Conservation (phyloP, 2,888 invertebrate species). For the Meghimatium bilineatum region DNA sequence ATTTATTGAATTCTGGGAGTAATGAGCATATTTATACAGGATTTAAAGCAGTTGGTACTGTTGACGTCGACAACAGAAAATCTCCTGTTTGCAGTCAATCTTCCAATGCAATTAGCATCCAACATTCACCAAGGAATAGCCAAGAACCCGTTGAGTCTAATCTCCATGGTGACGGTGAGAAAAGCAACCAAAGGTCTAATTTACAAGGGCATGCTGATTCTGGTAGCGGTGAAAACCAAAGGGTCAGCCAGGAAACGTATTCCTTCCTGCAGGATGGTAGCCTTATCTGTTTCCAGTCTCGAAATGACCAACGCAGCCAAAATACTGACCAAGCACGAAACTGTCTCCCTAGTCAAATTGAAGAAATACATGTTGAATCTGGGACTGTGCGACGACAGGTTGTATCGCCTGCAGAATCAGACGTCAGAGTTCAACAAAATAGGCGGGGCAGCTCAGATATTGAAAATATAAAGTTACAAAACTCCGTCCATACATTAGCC, state of each 20-base stretch:
- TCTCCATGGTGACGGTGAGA: background rate
- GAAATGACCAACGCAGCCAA: background rate
- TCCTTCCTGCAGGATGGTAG: background rate
- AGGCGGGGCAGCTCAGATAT: background rate
- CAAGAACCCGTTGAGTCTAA: constrained; percentile 12
- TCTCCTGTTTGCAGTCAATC: background rate
- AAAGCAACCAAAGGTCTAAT: background rate
- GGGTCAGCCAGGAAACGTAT: background rate
- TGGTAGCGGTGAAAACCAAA: background rate
- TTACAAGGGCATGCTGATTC: background rate
- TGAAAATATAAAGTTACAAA: constrained; percentile 2
- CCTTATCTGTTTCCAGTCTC: background rate
- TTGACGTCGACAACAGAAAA: background rate
- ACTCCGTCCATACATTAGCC: background rate
- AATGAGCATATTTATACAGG: constrained; percentile 14
- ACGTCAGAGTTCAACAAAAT: constrained; percentile 10
- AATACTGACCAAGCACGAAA: background rate
- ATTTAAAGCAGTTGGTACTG: constrained; percentile 32
- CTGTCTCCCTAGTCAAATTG: background rate
- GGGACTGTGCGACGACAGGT: background rate
- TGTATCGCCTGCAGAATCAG: background rate
- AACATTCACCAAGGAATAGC: background rate
- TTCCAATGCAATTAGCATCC: background rate
- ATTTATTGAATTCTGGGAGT: background rate
- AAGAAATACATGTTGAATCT: background rate